Evolutionary conservation across 2,797 vertebrate genomes (phyloP).

Genomic region (Galaxias olidus): DNA sequence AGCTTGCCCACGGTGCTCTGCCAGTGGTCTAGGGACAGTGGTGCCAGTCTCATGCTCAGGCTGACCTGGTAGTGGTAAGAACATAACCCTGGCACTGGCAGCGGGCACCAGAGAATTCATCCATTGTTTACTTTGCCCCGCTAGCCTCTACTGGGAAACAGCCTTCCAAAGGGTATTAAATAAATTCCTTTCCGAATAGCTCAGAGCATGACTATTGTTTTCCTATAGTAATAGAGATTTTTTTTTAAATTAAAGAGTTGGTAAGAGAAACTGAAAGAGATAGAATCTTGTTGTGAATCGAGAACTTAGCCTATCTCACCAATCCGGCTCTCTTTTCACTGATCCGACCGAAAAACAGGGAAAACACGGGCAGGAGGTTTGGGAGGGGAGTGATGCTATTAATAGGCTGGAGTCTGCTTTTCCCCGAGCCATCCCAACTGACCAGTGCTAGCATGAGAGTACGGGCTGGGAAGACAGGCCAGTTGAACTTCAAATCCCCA

Average conservation of each 20-base stretch:
- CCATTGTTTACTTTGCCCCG: constrained; percentile 31
- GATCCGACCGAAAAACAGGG: constrained; percentile 29
- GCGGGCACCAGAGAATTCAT: constrained; percentile 18
- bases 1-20: constrained; percentile 8
- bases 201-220: constrained; percentile 13
- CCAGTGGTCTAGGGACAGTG: constrained; percentile 31
- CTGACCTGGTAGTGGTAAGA: constrained; percentile 37
- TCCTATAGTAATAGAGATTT: no score
- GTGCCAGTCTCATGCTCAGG: constrained; percentile 33
- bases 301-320: constrained; percentile 34
- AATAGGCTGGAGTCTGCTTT: constrained; percentile 51
- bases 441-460: constrained; percentile 29
- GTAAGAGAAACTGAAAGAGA: not conserved
- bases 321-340: constrained; percentile 23
- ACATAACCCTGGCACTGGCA: constrained; percentile 40
- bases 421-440: constrained; percentile 50
- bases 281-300: constrained; percentile 29
- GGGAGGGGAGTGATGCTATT: constrained; percentile 43
- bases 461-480: constrained; percentile 17
- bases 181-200: constrained; percentile 41
- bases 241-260: no score
- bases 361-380: constrained; percentile 42
- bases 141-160: constrained; percentile 36
- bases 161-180: constrained; percentile 40
- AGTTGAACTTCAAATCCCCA: constrained; percentile 37